Percentiles rank a stretch among this genome's conserved stretches.
phyloP scores from a whole-genome alignment of 1,140 invertebrate genomes.

The Microplitis mediator region DNA sequence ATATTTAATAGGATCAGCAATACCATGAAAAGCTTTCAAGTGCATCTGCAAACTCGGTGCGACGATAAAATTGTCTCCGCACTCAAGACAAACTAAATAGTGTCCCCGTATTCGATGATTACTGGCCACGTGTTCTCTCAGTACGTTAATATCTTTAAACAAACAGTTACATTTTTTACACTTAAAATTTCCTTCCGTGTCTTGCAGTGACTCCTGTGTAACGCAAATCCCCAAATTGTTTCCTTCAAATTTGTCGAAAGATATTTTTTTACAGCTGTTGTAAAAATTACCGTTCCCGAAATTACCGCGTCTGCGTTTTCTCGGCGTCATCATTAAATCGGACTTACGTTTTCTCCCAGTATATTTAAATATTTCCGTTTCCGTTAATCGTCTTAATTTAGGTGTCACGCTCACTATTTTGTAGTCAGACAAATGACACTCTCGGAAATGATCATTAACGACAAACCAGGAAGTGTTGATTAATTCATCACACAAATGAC shows the following conservation, averaged over 20 bases:
- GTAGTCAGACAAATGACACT: conserved; percentile 45
- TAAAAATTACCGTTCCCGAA: conserved; percentile 27
- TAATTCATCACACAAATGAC: conserved; percentile 50
- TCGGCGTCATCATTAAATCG: conserved; percentile 28
- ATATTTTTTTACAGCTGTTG: neutral
- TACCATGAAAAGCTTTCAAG: conserved; percentile 67
- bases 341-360: conserved; percentile 42
- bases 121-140: conserved; percentile 64
- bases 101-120: conserved; percentile 66
- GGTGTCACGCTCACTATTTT: conserved; percentile 39
- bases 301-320: conserved; percentile 47
- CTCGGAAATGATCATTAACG: conserved; percentile 43
- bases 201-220: conserved; percentile 43
- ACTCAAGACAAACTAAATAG: conserved; percentile 70
- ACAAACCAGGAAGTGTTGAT: conserved; percentile 50
- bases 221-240: conserved; percentile 44
- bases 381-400: conserved; percentile 35
- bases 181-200: conserved; percentile 56
- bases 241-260: too few species aligned
- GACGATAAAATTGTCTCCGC: conserved; percentile 71
- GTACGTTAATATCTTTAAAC: conserved; percentile 49
- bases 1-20: conserved; percentile 65
- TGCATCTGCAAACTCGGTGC: conserved; percentile 70
- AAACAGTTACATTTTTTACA: conserved; percentile 63
- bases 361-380: conserved; percentile 39